These are phyloP conservation scores for Symphodus melops DNA, from an alignment of 2,113 vertebrate species.

Conservation along the genomic window DNA sequence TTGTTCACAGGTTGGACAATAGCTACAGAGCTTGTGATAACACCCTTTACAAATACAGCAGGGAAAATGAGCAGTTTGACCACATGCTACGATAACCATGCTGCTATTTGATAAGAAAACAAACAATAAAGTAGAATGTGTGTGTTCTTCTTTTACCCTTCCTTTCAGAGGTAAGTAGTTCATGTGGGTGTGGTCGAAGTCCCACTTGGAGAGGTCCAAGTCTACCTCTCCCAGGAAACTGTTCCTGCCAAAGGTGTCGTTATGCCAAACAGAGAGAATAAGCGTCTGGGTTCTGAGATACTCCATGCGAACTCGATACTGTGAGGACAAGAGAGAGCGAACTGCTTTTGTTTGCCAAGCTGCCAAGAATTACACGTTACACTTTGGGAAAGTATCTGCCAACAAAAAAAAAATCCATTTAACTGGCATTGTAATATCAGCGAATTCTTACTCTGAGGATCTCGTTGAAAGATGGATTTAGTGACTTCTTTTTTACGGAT, in stretches of 20 bases:
- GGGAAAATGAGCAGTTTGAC: constrained; percentile 1
- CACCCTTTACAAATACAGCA: constrained; percentile 7
- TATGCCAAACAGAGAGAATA: constrained; percentile 96
- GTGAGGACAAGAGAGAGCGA: constrained; percentile 28
- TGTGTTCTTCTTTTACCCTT: constrained; percentile 81
- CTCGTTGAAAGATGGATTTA: constrained; percentile 95
- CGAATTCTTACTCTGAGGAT: constrained; percentile 87
- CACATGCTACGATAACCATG: constrained; percentile 4
- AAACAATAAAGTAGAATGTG: constrained; percentile 28
- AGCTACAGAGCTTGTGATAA: constrained; percentile 26
- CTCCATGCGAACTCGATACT: constrained; percentile 92
- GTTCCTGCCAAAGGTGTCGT: constrained; percentile 95
- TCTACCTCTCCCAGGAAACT: constrained; percentile 97
- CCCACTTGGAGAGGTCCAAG: constrained; percentile 91
- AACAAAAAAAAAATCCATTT: not conserved
- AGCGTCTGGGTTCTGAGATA: constrained; percentile 88
- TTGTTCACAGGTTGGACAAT: not conserved
- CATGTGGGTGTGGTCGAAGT: constrained; percentile 90
- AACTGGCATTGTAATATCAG: not conserved
- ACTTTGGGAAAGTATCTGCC: constrained; percentile 25
- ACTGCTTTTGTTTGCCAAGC: constrained; percentile 34
- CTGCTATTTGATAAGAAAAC: constrained; percentile 45
- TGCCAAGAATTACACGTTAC: not conserved
- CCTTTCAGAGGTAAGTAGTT: constrained; percentile 90
- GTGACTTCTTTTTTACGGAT: constrained; percentile 93